These are phyloP conservation scores for Nomada lathburiana DNA, from an alignment of 2,888 invertebrate species.

Conservation along the genomic window DNA sequence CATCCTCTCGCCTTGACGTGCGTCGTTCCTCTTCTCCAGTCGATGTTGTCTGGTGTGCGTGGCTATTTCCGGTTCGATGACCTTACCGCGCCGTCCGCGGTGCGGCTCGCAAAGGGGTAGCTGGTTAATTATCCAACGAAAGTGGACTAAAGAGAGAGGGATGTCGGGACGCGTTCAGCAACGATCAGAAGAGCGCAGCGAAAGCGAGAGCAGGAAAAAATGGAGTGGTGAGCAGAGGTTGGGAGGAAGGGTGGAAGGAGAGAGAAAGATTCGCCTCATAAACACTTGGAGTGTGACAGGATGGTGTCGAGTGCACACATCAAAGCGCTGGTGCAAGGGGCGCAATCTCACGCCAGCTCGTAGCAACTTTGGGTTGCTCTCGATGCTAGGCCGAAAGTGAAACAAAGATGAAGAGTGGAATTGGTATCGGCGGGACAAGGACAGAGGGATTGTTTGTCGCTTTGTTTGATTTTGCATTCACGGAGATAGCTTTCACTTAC, in stretches of 20 bases:
- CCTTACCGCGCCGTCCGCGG: conserved; percentile 51
- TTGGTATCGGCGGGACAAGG: conserved; percentile 1
- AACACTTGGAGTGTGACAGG: conserved; percentile 80
- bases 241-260: conserved; percentile 26
- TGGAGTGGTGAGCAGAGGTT: conserved; percentile 14
- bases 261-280: conserved; percentile 75
- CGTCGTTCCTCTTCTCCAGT: conserved; percentile 37
- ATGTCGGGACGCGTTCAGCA: conserved; percentile 69
- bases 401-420: conserved; percentile 19
- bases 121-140: conserved; percentile 81
- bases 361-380: conserved; percentile 77
- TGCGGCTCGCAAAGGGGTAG: conserved; percentile 66
- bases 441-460: conserved; percentile 81
- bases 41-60: conserved; percentile 41
- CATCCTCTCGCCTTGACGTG: conserved; percentile 43
- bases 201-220: conserved; percentile 44
- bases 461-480: conserved; percentile 84
- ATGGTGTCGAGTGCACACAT: conserved; percentile 80
- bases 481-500: conserved; percentile 84
- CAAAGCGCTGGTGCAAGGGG: conserved; percentile 75
- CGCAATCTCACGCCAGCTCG: conserved; percentile 57
- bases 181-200: conserved; percentile 75
- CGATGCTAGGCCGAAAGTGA: conserved; percentile 32
- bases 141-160: conserved; percentile 73
- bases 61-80: conserved; percentile 68